Base-by-base conservation (phyloP, 2,113 vertebrate genomes). In the Cricetomys ansorgei region DNA sequence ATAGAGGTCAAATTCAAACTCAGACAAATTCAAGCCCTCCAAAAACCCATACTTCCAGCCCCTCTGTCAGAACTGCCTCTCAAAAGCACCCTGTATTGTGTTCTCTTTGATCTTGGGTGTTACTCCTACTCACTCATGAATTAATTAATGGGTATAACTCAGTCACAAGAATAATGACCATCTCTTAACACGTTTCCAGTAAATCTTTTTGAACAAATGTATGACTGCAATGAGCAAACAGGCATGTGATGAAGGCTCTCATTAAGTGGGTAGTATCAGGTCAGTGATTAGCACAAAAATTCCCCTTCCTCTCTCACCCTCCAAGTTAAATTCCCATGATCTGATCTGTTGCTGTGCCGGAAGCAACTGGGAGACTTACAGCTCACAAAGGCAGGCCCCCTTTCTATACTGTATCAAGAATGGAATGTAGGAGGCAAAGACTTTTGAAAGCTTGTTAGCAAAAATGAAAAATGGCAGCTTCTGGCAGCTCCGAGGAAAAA, bases 381-480 rank as follows among this genome's bases (percentile, higher is more conserved):
- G 73, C 17, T 31, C 67, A 12, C n/a, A 34, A 40, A 37, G 12
- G 7, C 5, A 3, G 31, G 37, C 27, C 37, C 65, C 88, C 64
- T 96, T 94, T 65, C 27, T 65, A 57, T 25, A 86, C 55, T 55
- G 31, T 21, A 67, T 59, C 59, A 77, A 62, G 59, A 90, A 94
- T 40, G 53, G 91, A 96, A 87, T 75, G 83, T 77, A 79, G 72
- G 89, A 94, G 89, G 80, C n/a, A 91, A 88, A 55, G 37, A 53
- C 53, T 40, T 84, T 65, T 57, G 50, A 57, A 88, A 75, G 70
- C 89, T 87, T 75, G 80, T 94, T 91, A 96, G 86, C 67, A 53
- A 77, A 88, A 94, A 93, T 97, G 94, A 96, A 98, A 98, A 96
- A 93, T 93, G 94, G 65, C 57, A 88, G 94, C 31, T 96, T 94